Conservation (phyloP, 2,113 vertebrate genomes). For the Aphelocoma coerulescens region DNA sequence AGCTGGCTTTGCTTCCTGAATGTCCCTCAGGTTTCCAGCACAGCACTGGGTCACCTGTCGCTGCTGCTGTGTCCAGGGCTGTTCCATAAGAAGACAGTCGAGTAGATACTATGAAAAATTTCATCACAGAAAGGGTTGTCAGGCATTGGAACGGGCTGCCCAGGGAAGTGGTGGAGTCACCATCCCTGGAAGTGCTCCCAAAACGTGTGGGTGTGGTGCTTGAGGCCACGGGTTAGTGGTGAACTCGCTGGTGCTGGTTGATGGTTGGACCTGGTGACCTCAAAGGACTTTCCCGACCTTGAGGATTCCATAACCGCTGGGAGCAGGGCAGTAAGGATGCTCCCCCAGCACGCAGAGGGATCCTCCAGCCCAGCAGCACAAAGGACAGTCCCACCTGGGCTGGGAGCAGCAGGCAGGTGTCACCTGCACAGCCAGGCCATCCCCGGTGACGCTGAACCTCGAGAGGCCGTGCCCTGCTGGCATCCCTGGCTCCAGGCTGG, state of each 20-base stretch:
- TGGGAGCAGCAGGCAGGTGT: neutral
- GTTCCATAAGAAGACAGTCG: neutral
- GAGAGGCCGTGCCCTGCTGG: neutral
- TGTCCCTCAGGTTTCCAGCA: neutral
- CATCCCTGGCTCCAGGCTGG: neutral
- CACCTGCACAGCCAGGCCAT: rapidly evolving
- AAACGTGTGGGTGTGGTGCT: neutral
- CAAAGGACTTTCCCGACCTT: neutral
- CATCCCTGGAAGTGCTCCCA: neutral
- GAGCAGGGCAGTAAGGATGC: neutral
- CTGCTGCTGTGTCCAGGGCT: neutral
- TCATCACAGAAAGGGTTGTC: neutral
- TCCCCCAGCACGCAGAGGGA: rapidly evolving
- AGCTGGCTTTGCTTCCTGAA: neutral
- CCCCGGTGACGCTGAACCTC: rapidly evolving
- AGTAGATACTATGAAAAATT: neutral
- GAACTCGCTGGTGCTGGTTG: neutral
- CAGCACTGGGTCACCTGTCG: neutral
- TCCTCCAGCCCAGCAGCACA: neutral
- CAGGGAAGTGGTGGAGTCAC: neutral
- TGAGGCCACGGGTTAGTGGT: neutral
- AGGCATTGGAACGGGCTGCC: neutral
- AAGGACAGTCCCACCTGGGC: neutral
- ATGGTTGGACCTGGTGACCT: neutral
- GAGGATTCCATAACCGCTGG: rapidly evolving